Evolutionary conservation across 2,113 vertebrate species (phyloP).

Genomic region (Gobio gobio): DNA sequence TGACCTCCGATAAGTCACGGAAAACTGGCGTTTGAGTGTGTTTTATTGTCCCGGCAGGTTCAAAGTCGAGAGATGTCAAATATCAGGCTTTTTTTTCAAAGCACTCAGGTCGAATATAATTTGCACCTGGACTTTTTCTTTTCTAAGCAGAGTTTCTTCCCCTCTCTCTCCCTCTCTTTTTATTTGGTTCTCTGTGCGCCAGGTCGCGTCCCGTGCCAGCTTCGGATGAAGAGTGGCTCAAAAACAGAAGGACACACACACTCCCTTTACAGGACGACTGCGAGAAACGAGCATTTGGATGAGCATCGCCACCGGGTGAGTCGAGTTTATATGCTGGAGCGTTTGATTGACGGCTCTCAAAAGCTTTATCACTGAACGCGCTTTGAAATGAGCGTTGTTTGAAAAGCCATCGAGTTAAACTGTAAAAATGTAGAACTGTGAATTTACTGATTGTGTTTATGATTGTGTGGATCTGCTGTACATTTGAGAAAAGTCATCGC

Average conservation of each 20-base stretch:
- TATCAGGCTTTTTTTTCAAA: too few relatives aligned
- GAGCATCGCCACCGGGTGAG: neutral
- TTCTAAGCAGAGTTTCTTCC: neutral
- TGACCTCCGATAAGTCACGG: neutral
- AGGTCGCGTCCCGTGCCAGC: slow-evolving; percentile 14
- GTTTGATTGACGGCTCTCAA: neutral
- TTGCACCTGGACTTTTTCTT: neutral
- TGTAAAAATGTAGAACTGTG: neutral
- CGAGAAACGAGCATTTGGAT: neutral
- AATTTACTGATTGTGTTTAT: too few relatives aligned
- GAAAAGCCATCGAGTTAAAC: neutral
- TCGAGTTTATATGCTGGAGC: neutral
- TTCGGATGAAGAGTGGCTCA: slow-evolving; percentile 7
- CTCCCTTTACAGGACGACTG: neutral
- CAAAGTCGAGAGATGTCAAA: too few relatives aligned
- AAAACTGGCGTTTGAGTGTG: neutral
- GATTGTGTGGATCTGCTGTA: too few relatives aligned
- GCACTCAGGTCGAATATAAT: too few relatives aligned
- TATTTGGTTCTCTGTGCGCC: neutral
- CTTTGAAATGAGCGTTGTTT: neutral
- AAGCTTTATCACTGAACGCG: neutral
- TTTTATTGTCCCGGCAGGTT: neutral
- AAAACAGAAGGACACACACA: slow-evolving; percentile 8
- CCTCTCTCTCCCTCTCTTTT: neutral
- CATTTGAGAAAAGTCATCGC: too few relatives aligned